A percentile compares a stretch with the other conserved stretches of the same genome.
Evolutionary conservation across 2,888 invertebrate species (phyloP).

Genomic region (Brachyptera putata): DNA sequence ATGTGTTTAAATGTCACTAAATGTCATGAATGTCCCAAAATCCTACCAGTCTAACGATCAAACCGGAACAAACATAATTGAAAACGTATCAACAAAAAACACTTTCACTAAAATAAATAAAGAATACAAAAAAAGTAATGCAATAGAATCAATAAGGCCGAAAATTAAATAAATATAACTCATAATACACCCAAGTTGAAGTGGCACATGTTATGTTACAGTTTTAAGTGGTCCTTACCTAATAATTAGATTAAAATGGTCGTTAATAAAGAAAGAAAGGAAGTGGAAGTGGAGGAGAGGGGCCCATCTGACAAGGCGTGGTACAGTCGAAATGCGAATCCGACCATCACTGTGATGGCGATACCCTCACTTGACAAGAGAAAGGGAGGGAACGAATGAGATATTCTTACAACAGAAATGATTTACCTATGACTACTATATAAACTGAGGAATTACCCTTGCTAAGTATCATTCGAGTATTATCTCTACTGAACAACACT

Average conservation of each 20-base stretch:
- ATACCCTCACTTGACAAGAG: background rate
- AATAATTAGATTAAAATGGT: constrained; percentile 4
- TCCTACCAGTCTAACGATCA: no score
- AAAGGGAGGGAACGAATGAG: constrained; percentile 7
- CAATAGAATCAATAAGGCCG: constrained; percentile 1
- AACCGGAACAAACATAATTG: no score
- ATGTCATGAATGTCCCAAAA: no score
- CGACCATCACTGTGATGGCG: background rate
- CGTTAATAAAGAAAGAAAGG: background rate
- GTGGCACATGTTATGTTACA: background rate
- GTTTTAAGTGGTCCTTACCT: constrained; percentile 9
- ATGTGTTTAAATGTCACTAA: no score
- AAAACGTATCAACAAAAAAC: no score
- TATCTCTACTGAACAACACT: constrained; percentile 15
- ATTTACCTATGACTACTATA: background rate
- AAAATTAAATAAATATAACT: constrained; percentile 5
- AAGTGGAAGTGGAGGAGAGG: background rate
- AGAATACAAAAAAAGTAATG: background rate
- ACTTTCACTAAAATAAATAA: background rate
- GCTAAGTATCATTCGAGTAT: constrained; percentile 3
- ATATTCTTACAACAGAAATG: constrained; percentile 9
- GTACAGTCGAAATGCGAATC: background rate
- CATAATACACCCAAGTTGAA: no score
- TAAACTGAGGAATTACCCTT: constrained; percentile 1
- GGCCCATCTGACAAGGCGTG: background rate